Conservation (phyloP, 2,888 invertebrate genomes). For the Athalia circularis region DNA sequence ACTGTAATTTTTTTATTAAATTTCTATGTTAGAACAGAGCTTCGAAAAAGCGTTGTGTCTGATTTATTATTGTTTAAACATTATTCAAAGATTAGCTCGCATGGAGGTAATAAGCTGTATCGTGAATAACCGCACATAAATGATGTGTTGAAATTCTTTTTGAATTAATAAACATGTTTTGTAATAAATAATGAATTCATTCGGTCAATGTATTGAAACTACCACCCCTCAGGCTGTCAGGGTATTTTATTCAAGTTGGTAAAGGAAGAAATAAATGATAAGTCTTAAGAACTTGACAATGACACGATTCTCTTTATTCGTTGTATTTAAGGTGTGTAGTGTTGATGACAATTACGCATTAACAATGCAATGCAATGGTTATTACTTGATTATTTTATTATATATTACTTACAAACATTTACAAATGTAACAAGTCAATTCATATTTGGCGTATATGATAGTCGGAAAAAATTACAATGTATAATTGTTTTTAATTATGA, state of each 20-base stretch:
- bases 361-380: slow-evolving; percentile 54
- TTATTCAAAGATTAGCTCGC: no score
- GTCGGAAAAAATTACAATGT: slow-evolving; percentile 63
- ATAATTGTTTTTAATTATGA: slow-evolving; percentile 54
- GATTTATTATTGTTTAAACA: no score
- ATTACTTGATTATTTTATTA: slow-evolving; percentile 70
- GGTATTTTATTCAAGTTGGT: neutral
- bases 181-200: slow-evolving; percentile 1
- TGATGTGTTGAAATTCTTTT: neutral
- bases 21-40: neutral
- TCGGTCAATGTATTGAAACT: neutral
- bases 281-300: slow-evolving; percentile 19
- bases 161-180: slow-evolving; percentile 17
- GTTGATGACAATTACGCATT: slow-evolving; percentile 38
- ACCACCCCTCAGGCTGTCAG: neutral
- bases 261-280: slow-evolving; percentile 20
- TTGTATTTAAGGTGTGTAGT: slow-evolving; percentile 37
- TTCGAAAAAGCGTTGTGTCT: neutral
- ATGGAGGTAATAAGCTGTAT: neutral
- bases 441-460: slow-evolving; percentile 70
- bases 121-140: neutral
- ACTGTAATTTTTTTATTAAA: neutral
- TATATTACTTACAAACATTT: slow-evolving; percentile 72
- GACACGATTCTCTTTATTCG: slow-evolving; percentile 43
- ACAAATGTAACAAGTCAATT: slow-evolving; percentile 72